A percentile compares a stretch with the other conserved stretches of the same genome.
These are phyloP conservation scores for Psammodynastes pulverulentus DNA, from an alignment of 2,113 vertebrate genomes.

Conservation along the genomic window DNA sequence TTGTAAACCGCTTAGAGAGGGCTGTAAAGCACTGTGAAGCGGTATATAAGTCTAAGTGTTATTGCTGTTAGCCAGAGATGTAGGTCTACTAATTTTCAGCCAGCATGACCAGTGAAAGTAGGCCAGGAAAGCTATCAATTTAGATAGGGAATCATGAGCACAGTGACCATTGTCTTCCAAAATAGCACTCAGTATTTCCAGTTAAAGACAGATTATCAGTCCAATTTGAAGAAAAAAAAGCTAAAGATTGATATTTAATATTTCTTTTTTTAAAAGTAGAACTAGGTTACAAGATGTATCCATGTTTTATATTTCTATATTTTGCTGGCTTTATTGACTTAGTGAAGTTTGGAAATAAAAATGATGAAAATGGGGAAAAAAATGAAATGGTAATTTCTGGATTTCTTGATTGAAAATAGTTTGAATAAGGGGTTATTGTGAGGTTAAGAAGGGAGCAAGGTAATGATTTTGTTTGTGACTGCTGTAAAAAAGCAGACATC, in stretches of 20 bases:
- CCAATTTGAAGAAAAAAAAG: neutral
- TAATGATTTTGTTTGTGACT: neutral
- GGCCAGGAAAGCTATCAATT: neutral
- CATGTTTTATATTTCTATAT: neutral
- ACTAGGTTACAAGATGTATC: accelerated
- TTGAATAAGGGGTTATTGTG: neutral
- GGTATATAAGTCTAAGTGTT: too few relatives aligned
- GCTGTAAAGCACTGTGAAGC: too few relatives aligned
- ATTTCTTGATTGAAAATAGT: neutral
- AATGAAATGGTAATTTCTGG: neutral
- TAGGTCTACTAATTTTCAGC: neutral
- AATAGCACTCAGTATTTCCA: neutral
- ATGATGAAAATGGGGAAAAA: neutral
- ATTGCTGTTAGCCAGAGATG: neutral
- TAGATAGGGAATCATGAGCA: neutral
- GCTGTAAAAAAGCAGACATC: neutral
- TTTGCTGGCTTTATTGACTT: slow-evolving; percentile 18
- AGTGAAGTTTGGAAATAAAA: neutral
- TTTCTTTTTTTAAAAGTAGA: slow-evolving; percentile 11
- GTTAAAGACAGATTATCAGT: neutral
- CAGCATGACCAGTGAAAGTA: neutral
- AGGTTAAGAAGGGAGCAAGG: neutral
- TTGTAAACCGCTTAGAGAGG: too few relatives aligned
- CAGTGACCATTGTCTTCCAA: neutral
- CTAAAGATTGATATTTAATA: slow-evolving; percentile 3